Evolutionary conservation across 2,113 vertebrate species (phyloP), one percentile per base, ranked within the genome.

Genomic region (Mormyrus lacerda): DNA sequence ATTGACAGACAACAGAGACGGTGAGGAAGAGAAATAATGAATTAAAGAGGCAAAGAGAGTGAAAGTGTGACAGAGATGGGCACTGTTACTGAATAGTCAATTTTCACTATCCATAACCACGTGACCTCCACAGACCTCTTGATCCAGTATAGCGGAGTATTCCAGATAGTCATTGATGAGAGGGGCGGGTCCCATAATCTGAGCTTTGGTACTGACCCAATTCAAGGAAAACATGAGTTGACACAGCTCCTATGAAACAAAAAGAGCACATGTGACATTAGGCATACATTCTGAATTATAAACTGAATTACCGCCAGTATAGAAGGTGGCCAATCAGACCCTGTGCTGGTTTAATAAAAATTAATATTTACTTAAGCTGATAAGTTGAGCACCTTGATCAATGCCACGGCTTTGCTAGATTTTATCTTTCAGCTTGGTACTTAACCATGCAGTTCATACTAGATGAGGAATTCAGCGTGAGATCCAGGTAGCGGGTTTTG

Each of bases 101-200:
- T 35, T 31, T 35, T 39, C n/a, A 24, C 50, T 45, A n/a, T 47
- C 44, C 44, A 84, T n/a, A 84, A 84, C 44, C 44, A 84, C 44
- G n/a, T 84, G 82, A n/a, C 21, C 21, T 2, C 87, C 53, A 92
- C 92, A 93, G 93, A 99, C 98, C 97, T 99, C 97, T 95, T 97
- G 95, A 94, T 99, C 97, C 90, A 99, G 93, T 90, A 97, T 94
- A 91, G 95, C 93, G 88, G 97, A 95, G 19, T 98, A 96, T 94
- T 97, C 97, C 90, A 98, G 95, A 86, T 98, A 99, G 94, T 99
- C 98, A 91, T 98, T 98, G 94, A 99, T 98, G 91, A 99, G 95
- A 91, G 97, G 97, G 88, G 98, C 97, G 85, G 98, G 96, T 11
- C 98, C 97, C 94, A 99, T 95, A 3, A 98, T 91, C 93, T 93